phyloP scores from a whole-genome alignment of 2,797 vertebrate genomes.

The Aphelocoma californica region DNA sequence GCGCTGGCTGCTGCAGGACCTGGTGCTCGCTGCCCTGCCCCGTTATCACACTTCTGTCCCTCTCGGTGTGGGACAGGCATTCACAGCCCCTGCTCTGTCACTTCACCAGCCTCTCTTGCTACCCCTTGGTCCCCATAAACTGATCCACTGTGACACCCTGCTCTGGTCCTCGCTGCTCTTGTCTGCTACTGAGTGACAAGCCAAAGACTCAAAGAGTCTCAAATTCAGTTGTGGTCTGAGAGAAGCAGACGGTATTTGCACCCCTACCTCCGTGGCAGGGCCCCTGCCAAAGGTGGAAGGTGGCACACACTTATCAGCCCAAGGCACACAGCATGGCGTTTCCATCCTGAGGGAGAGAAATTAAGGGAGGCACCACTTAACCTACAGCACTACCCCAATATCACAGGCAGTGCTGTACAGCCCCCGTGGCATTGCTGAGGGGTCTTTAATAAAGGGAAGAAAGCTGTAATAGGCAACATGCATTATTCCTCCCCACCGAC shows the following conservation, averaged over 20 bases:
- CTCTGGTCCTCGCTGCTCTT: background rate
- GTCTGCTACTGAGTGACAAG: background rate
- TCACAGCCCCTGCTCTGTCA: background rate
- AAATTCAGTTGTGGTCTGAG: fast-evolving
- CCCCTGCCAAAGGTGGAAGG: background rate
- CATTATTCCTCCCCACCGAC: fast-evolving
- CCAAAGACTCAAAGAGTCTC: background rate
- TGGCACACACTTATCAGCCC: fast-evolving
- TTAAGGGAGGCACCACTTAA: background rate
- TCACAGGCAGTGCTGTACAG: background rate
- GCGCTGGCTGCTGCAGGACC: background rate
- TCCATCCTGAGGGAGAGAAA: background rate
- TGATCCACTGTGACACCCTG: background rate
- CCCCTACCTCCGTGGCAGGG: fast-evolving
- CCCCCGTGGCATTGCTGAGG: fast-evolving
- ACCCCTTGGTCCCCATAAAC: background rate
- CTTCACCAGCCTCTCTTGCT: background rate
- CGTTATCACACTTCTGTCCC: fast-evolving
- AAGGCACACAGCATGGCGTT: background rate
- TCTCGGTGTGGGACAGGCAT: fast-evolving
- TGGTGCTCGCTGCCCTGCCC: background rate
- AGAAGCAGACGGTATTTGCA: background rate
- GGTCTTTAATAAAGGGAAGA: background rate
- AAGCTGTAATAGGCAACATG: background rate
- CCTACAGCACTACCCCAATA: background rate